Base-by-base conservation (phyloP, 2,888 invertebrate species). In the Glyphotaelius pellucidus region DNA sequence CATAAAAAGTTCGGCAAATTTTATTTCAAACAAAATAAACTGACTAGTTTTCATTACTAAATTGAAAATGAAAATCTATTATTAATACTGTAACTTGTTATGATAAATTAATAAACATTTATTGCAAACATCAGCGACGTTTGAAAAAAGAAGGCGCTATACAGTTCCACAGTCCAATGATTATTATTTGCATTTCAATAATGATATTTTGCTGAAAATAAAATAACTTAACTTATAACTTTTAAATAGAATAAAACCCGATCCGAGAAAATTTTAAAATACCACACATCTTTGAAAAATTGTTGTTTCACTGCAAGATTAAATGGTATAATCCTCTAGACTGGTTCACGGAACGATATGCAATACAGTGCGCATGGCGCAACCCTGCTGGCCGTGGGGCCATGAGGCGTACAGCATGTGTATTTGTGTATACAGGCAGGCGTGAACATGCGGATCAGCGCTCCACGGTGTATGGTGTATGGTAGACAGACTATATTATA, bases 381-480 rank as follows among this genome's bases (percentile, higher is more conserved):
- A 67, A 67, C 67, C 67, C 67, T 32, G 25, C 88, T 35, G 80
- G 35, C 32, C 35, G 88, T 89, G 67, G 67, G 79, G 79, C 88
- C 88, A 25, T 14, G 79, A 89, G 88, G 88, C 88, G 79, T 79
- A 25, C 86, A 47, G 5, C 86, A 86, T 86, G 38, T 25, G 35
- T 84, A 84, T 32, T 38, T 84, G 84, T 32, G 19, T 87, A 32
- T 31, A 79, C 80, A 80, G 52, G 79, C 89, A 91, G 90, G 93
- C 93, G 93, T 90, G 93, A 93, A 93, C 93, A 93, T 90, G 93
- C 93, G 92, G 93, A 93, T 93, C 93, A 93, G 92, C 93, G 91
- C 91, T 80, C 83, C 80, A 12, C 81, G 47, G 67, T 67, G 42
- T 85, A n/a, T 35, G 7, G 38, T 35, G 38, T 42, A 42, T 42